phyloP scores from a whole-genome alignment of 2,797 vertebrate species.

The Remorina albescens region DNA sequence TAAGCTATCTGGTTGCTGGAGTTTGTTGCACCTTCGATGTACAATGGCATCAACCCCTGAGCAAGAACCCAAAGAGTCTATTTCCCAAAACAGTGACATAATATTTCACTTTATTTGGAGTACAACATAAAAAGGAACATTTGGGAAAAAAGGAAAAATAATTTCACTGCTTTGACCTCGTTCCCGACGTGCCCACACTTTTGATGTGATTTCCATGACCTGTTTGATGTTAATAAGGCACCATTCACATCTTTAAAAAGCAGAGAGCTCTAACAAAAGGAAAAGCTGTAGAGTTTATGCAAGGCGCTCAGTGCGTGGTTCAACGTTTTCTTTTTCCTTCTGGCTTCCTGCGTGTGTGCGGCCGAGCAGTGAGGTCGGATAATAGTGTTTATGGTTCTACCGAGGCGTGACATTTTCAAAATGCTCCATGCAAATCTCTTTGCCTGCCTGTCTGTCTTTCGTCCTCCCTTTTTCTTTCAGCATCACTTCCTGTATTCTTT shows the following conservation, averaged over 20 bases:
- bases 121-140: background rate
- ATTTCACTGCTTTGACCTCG: background rate
- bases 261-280: slow-evolving; percentile 49
- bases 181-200: background rate
- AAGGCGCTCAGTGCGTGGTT: slow-evolving; percentile 5
- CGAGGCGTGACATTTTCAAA: slow-evolving; percentile 62
- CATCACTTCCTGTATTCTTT: slow-evolving; percentile 12
- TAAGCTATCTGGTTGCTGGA: background rate
- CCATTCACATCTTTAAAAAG: slow-evolving; percentile 48
- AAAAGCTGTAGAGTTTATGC: slow-evolving; percentile 40
- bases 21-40: background rate
- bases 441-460: slow-evolving; percentile 29
- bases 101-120: background rate
- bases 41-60: background rate
- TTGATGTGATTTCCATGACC: slow-evolving; percentile 44
- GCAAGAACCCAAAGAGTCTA: too few species aligned
- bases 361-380: slow-evolving; percentile 4
- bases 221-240: slow-evolving; percentile 37
- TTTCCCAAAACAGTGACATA: background rate
- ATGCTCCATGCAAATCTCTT: slow-evolving; percentile 56
- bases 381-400: slow-evolving; percentile 51
- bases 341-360: background rate
- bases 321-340: slow-evolving; percentile 7
- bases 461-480: slow-evolving; percentile 27
- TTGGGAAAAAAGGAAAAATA: background rate